Evolutionary conservation across 2,113 vertebrate genomes (phyloP).

Genomic region (Papio anubis): DNA sequence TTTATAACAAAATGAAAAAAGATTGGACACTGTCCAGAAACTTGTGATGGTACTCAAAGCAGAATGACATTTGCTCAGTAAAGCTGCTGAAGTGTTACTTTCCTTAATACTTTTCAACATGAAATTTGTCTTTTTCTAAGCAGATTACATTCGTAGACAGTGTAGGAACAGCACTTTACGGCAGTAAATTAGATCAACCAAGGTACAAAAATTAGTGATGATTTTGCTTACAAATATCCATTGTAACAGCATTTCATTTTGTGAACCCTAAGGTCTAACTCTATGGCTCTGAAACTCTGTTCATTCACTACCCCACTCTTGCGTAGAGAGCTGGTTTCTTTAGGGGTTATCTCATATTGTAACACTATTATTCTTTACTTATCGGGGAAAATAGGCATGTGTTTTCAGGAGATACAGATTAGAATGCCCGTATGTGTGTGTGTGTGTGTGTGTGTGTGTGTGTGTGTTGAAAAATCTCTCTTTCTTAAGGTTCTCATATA

Average conservation of each 20-base stretch:
- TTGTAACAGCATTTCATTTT: not conserved
- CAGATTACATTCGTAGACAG: constrained; percentile 11
- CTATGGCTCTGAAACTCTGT: not conserved
- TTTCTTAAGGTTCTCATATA: not conserved
- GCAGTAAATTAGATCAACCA: not conserved
- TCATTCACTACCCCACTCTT: not conserved
- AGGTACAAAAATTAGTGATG: not conserved
- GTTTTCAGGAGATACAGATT: not conserved
- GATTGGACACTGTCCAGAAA: constrained; percentile 64
- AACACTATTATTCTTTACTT: not conserved
- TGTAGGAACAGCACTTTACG: constrained; percentile 1
- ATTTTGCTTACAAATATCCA: constrained; percentile 26
- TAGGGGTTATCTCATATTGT: not conserved
- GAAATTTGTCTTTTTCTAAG: constrained; percentile 39
- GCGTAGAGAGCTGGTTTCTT: not conserved
- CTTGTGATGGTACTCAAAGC: constrained; percentile 29
- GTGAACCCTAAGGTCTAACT: not conserved
- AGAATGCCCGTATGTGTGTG: not conserved
- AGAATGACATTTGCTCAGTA: constrained; percentile 50
- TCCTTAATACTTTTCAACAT: not conserved
- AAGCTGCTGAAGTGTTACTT: constrained; percentile 3
- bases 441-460: not conserved
- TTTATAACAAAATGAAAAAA: constrained; percentile 65
- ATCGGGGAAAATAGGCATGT: not conserved
- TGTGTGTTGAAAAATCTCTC: not conserved